Base-by-base conservation (phyloP, 2,113 vertebrate species). In the Sander lucioperca region DNA sequence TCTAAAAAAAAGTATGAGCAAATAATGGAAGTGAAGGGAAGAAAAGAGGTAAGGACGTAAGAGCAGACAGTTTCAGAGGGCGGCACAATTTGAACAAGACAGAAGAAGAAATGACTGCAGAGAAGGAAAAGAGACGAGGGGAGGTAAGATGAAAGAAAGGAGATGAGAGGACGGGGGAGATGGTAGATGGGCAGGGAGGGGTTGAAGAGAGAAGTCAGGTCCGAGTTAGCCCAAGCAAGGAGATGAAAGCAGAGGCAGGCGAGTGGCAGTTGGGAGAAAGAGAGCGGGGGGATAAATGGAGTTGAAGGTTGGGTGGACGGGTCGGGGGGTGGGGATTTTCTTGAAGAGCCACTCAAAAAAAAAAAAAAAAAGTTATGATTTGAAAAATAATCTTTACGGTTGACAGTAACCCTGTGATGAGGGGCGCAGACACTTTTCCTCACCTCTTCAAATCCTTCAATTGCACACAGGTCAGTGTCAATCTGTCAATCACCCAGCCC, bases 231-330 rank as follows among this genome's bases (percentile, higher is more conserved):
- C 66, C 77, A 67, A 61, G 80, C 1, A 2, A 66, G 25, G 80
- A 86, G 86, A 85, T 91, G 82, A 85, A 85, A 85, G 88, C 67
- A 54, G 74, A 87, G 51, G 67, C 64, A 80, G 72, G 48, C 4
- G n/a, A 47, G 66, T 4, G 74, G 54, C 86, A 81, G 81, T 75
- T 77, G 72, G 82, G 62, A 81, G 83, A 78, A 77, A 65, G 48
- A 53, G 76, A 76, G 73, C 3, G 6, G 2, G 0, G 4, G 67
- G 47, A 82, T 82, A 25, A 87, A 84, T 51, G 36, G 74, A 82
- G 83, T 21, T 72, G 80, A 80, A 80, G 74, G 82, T 51, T 81
- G 80, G 77, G 58, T 2, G 36, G 30, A 67, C 54, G 47, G 51
- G 33, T 16, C 14, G 62, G n/a, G 33, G 36, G 63, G 23, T 45